Percentiles rank a stretch among this genome's conserved stretches.
phyloP scores from a whole-genome alignment of 1,140 invertebrate species.

The Nylanderia fulva region DNA sequence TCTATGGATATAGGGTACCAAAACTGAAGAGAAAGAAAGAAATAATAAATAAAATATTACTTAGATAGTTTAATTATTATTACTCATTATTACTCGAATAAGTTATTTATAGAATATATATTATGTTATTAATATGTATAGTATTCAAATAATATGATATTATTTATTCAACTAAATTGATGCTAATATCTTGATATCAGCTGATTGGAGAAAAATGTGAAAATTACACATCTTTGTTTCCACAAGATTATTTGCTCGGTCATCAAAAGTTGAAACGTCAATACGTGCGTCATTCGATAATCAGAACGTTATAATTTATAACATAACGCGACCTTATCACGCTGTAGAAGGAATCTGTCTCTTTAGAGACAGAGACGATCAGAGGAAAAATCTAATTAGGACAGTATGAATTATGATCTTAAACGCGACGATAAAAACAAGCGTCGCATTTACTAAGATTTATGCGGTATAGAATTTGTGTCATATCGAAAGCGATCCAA shows the following conservation, averaged over 20 bases:
- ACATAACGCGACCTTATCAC: constrained; percentile 27
- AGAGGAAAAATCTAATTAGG: constrained; percentile 43
- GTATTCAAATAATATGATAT: background rate
- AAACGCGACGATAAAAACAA: constrained; percentile 37
- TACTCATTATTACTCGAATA: background rate
- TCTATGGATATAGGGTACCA: background rate
- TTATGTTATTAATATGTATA: background rate
- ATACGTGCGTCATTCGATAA: constrained; percentile 20
- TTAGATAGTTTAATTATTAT: background rate
- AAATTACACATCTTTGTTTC: background rate
- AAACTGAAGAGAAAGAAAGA: constrained; percentile 6
- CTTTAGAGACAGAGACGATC: constrained; percentile 1
- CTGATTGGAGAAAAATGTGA: background rate
- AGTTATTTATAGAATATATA: background rate
- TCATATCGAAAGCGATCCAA: constrained; percentile 38
- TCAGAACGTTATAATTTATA: constrained; percentile 41
- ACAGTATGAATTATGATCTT: constrained; percentile 42
- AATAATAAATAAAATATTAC: background rate
- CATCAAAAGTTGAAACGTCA: constrained; percentile 8
- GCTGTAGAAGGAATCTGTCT: constrained; percentile 18
- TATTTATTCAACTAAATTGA: background rate
- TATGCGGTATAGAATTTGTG: constrained; percentile 36
- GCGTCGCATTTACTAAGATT: constrained; percentile 5
- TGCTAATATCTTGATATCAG: background rate
- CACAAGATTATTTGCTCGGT: background rate